Percentiles rank a stretch among this genome's conserved stretches.
Evolutionary conservation across 1,140 invertebrate genomes (phyloP).

Genomic region (Alviniconcha marisindica): DNA sequence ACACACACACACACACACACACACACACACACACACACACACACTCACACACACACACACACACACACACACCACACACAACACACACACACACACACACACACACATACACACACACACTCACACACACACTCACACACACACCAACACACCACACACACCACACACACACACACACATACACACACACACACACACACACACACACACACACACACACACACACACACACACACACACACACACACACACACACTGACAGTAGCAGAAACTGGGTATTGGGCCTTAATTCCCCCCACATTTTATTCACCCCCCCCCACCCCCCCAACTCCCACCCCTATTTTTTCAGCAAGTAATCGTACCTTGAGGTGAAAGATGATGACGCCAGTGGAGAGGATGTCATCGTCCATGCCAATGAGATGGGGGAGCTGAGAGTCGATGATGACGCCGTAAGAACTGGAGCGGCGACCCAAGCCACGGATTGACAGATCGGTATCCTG

Average conservation of each 20-base stretch:
- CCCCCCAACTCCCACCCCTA: not conserved
- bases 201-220: constrained; percentile 14
- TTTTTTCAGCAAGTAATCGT: constrained; percentile 3
- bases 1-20: too few species aligned
- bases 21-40: too few species aligned
- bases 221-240: constrained; percentile 41
- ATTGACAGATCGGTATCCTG: constrained; percentile 82
- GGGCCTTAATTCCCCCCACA: not conserved
- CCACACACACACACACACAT: constrained; percentile 3
- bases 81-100: too few species aligned
- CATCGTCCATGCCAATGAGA: constrained; percentile 89
- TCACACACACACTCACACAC: too few species aligned
- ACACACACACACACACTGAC: not conserved
- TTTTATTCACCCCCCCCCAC: not conserved
- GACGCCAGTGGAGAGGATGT: constrained; percentile 89
- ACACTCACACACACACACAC: too few species aligned
- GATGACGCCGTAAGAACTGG: constrained; percentile 83
- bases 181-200: constrained; percentile 24
- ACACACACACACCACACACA: too few species aligned
- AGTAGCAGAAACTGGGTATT: not conserved
- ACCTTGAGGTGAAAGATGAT: constrained; percentile 92
- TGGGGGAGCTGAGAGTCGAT: constrained; percentile 94
- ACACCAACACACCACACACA: too few species aligned
- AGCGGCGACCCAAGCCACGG: constrained; percentile 87
- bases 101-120: too few species aligned